A percentile compares a stretch with the other conserved stretches of the same genome.
Evolutionary conservation across 2,888 invertebrate genomes (phyloP).

Genomic region (Caenorhabditis wallacei): DNA sequence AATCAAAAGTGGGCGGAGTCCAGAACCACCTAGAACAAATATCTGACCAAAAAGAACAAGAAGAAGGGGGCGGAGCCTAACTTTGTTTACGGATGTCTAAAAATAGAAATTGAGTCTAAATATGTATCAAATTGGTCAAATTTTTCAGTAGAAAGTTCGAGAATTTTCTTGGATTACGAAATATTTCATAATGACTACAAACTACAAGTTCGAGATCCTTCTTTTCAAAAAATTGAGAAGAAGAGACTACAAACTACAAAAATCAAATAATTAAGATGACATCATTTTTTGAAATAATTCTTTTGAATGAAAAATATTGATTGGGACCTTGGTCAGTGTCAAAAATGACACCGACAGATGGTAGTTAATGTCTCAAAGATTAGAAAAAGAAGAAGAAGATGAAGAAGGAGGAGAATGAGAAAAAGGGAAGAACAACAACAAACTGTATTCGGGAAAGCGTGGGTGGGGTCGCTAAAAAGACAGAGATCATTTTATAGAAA

Average conservation of each 20-base stretch:
- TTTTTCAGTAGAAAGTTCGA: not conserved
- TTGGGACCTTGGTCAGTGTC: slow-evolving; percentile 14
- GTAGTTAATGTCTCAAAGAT: slow-evolving; percentile 8
- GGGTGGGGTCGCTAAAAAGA: not conserved
- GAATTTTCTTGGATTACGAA: slow-evolving; percentile 2
- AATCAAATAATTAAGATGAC: not conserved
- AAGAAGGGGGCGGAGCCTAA: slow-evolving; percentile 1
- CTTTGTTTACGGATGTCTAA: slow-evolving; percentile 1
- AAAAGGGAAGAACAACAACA: not conserved
- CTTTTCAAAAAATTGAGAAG: not conserved
- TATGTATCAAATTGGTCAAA: slow-evolving; percentile 3
- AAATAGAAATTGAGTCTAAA: not conserved
- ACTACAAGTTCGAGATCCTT: not conserved
- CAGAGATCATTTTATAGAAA: slow-evolving; percentile 4
- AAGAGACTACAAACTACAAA: too few relatives aligned
- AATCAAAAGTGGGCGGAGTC: too few relatives aligned
- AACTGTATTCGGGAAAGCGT: slow-evolving; percentile 7
- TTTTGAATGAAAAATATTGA: not conserved
- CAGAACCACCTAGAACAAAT: not conserved
- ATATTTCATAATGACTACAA: not conserved
- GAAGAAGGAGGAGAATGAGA: not conserved
- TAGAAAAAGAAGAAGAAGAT: not conserved
- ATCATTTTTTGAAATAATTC: not conserved
- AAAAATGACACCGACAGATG: not conserved
- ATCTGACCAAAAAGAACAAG: not conserved